Evolutionary conservation across 2,888 invertebrate genomes (phyloP), one percentile per base, ranked within the genome.

Genomic region (Eretmocerus hayati): DNA sequence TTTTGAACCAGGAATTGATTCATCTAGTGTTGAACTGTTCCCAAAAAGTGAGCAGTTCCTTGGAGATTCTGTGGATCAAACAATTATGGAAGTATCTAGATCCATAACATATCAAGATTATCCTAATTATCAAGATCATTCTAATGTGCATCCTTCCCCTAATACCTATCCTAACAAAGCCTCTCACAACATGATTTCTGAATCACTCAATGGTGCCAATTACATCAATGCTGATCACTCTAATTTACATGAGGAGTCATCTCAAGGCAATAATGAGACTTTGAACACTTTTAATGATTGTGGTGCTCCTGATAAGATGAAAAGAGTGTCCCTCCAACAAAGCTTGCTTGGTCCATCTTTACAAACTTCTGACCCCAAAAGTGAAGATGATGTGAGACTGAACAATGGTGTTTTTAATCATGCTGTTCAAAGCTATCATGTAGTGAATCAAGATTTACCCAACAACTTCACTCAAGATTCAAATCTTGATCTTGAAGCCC

Each of bases 61-160:
- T 54, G 56, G 38, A 16, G 37, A 37, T 1, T 26, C 32, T 30
- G 15, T 42, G 11, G 37, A 37, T n/a, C 63, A 64, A 57, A 64
- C 63, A 9, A 65, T 62, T 51, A 62, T 63, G 63, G 62, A 63
- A 52, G 62, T 64, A 39, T 66, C 63, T 1, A 56, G 56, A 43
- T 57, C 48, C 46, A 43, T 42, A 9, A 11, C 6, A 26, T 6
- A 26, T 11, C 11, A 6, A 26, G 11, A 26, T 11, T 11, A 26
- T 26, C 11, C 6, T 11, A 6, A 26, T 26, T 9, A 9, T 6
- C 6, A 26, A 9, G 26, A 26, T 26, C 8, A 26, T 26, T 6
- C 26, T 9, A 26, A 26, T 9, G 11, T 9, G 6, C 26, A 6
- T 9, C 6, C 11, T 6, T 11, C 6, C 11, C 8, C 8, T 26